A percentile compares a stretch with the other conserved stretches of the same genome.
phyloP scores from a whole-genome alignment of 2,888 invertebrate genomes.

The Ypsolopha scabrella region DNA sequence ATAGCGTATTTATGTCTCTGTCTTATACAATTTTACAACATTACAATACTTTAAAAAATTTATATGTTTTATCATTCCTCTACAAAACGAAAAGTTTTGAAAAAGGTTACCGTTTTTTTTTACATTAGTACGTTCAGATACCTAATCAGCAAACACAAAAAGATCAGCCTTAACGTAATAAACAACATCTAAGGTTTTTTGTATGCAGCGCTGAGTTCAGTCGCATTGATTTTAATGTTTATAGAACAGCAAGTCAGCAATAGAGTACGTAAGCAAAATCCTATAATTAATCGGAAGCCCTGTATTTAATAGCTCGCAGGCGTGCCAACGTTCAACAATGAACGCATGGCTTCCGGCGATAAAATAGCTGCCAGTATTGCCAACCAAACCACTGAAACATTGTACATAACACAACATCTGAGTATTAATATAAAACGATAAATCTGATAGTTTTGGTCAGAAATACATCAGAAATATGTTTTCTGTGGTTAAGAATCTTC shows the following conservation, averaged over 20 bases:
- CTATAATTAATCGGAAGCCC: conserved; percentile 22
- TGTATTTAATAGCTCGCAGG: conserved; percentile 30
- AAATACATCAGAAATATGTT: not conserved
- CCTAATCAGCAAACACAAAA: too few relatives aligned
- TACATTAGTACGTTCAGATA: too few relatives aligned
- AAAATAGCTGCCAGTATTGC: conserved; percentile 27
- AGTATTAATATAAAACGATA: conserved; percentile 1
- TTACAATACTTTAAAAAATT: too few relatives aligned
- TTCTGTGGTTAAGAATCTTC: not conserved
- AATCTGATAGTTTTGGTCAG: conserved; percentile 10
- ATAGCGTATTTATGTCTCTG: too few relatives aligned
- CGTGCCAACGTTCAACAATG: conserved; percentile 24
- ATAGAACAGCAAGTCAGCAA: not conserved
- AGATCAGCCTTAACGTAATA: too few relatives aligned
- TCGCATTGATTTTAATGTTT: conserved; percentile 1
- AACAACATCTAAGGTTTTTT: too few relatives aligned
- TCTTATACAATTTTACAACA: too few relatives aligned
- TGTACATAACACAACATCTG: conserved; percentile 14
- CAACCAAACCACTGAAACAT: conserved; percentile 12
- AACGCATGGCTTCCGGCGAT: conserved; percentile 31
- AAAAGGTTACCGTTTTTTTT: too few relatives aligned
- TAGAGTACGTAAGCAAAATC: conserved; percentile 11
- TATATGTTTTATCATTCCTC: too few relatives aligned
- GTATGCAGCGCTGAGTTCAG: too few relatives aligned
- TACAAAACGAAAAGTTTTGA: too few relatives aligned